These are phyloP conservation scores for Priocnemis perturbator DNA, from an alignment of 2,888 invertebrate species.

Conservation along the genomic window DNA sequence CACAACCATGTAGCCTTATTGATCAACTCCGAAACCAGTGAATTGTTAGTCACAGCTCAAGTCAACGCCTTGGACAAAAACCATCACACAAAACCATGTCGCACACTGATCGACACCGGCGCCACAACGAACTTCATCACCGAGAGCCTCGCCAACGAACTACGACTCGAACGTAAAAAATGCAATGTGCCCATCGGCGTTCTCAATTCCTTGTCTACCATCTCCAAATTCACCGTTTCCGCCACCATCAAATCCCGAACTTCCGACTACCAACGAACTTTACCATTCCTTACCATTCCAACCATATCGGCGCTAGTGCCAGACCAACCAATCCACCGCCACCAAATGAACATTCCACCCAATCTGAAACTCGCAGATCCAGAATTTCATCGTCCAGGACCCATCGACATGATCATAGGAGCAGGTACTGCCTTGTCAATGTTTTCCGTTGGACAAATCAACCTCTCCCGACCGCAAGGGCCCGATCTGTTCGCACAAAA, in stretches of 20 bases:
- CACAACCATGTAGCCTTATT: no score
- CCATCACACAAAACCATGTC: no score
- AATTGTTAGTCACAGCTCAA: not conserved
- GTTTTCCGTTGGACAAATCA: conserved; percentile 26
- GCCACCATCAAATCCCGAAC: conserved; percentile 24
- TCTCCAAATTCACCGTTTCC: conserved; percentile 20
- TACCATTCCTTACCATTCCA: conserved; percentile 34
- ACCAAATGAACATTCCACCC: conserved; percentile 26
- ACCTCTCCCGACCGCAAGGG: conserved; percentile 8
- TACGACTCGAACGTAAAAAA: conserved; percentile 28
- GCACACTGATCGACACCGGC: conserved; percentile 37
- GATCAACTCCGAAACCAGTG: not conserved
- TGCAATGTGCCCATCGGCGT: conserved; percentile 33
- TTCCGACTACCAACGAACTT: conserved; percentile 23
- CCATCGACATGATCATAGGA: conserved; percentile 35
- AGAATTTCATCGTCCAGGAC: conserved; percentile 29
- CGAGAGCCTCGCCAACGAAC: conserved; percentile 26
- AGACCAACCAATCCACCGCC: conserved; percentile 20
- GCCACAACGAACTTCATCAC: conserved; percentile 43
- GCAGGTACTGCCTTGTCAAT: conserved; percentile 32
- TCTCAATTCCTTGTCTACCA: conserved; percentile 27
- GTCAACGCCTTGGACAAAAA: not conserved
- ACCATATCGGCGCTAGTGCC: conserved; percentile 29
- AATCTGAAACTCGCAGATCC: conserved; percentile 40
- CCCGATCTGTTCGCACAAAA: not conserved